Percentiles rank a stretch among this genome's conserved stretches.
Evolutionary conservation across 2,113 vertebrate species (phyloP).

Genomic region (Catharus minimus): DNA sequence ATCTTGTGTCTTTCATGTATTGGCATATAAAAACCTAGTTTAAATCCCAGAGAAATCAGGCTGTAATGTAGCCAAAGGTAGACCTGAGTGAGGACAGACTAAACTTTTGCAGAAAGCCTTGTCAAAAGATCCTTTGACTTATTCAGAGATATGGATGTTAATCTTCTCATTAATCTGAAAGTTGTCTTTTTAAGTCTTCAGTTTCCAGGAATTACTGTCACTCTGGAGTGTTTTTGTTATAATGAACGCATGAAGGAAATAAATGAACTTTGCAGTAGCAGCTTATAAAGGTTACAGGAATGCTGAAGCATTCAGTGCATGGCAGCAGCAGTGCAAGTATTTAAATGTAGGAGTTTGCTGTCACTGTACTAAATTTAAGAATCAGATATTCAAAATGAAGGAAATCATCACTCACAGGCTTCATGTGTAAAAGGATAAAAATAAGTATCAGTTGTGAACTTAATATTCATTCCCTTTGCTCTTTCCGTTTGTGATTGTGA

Average conservation of each 20-base stretch:
- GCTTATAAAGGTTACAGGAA: slow-evolving; percentile 15
- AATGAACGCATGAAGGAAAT: neutral
- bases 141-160: neutral
- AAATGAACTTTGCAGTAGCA: slow-evolving; percentile 26
- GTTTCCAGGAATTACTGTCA: neutral
- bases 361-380: neutral
- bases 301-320: neutral
- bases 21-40: neutral
- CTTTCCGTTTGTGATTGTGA: neutral
- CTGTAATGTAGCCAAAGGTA: neutral
- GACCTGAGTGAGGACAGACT: neutral
- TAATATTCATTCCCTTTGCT: neutral
- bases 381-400: neutral
- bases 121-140: neutral
- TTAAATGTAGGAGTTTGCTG: neutral
- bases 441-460: neutral
- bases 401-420: neutral
- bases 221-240: neutral
- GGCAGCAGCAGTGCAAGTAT: neutral
- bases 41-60: neutral
- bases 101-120: neutral
- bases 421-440: neutral
- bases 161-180: neutral
- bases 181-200: neutral
- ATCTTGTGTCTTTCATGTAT: neutral